Evolutionary conservation across 2,113 vertebrate genomes (phyloP), one percentile per base, ranked within the genome.

Genomic region (Cavia aperea): DNA sequence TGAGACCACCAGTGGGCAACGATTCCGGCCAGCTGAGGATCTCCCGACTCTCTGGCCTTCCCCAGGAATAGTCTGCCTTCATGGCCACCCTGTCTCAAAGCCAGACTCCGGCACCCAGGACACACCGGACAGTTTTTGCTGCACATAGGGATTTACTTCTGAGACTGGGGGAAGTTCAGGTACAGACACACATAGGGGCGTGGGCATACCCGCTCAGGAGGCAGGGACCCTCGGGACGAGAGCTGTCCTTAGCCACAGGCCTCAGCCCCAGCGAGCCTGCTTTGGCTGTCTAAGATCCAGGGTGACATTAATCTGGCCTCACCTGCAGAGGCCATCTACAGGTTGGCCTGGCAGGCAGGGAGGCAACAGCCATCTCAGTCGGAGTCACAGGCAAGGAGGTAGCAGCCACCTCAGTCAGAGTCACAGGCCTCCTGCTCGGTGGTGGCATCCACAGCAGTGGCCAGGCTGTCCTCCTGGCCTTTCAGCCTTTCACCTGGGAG

Each of bases 381-480:
- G 0, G 98, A 99, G 93, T 99, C 99, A 3, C 97, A 97, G 0
- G 98, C 97, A 39, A 39, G 54, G 51, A 36, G 60, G 60, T 29
- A 49, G 46, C 4, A 11, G 78, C 31, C 3, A 51, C 14, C 65
- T 99, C 97, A 99, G 84, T 99, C 99, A 0, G 98, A 99, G 93
- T 99, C 99, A 3, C 97, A 97, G 0, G 98, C 97, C 4, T 98
- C 98, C 79, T 96, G 97, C 90, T 97, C 97, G 0, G 97, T 95
- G 0, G 98, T 98, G 82, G 97, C 98, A 0, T 62, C 77, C 0
- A 99, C 98, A 0, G 97, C 98, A 0, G 86, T 96, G 0, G 98
- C 99, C 97, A 99, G 94, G 94, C 98, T 98, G 75, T 98, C 98
- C 95, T 99, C 99, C 60, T 98, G 98, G 96, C 99, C 99, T 77